Evolutionary conservation across 2,888 invertebrate genomes (phyloP).

Genomic region (Thereva nobilitata): DNA sequence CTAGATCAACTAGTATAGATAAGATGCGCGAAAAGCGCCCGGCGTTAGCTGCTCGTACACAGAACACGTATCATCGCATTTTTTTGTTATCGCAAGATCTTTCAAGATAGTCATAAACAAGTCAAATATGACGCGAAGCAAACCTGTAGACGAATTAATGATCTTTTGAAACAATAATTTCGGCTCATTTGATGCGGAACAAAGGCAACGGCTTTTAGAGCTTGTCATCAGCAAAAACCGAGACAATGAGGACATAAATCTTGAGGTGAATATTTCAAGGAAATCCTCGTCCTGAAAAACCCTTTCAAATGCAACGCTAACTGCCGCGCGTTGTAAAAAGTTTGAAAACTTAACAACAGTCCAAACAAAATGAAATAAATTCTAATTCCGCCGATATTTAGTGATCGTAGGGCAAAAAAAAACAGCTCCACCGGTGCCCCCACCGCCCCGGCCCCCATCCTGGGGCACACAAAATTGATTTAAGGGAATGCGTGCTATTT

Average conservation of each 20-base stretch:
- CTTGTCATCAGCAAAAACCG: constrained; percentile 3
- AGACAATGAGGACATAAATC: constrained; percentile 28
- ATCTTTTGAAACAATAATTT: constrained; percentile 28
- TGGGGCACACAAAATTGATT: constrained; percentile 10
- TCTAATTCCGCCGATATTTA: neutral
- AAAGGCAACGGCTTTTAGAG: constrained; percentile 1
- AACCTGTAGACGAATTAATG: constrained; percentile 31
- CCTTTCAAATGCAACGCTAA: too few relatives aligned
- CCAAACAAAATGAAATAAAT: constrained; percentile 5
- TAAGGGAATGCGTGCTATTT: constrained; percentile 16
- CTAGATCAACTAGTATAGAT: too few relatives aligned
- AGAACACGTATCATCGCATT: neutral
- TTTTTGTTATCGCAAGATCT: neutral
- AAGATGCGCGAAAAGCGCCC: too few relatives aligned
- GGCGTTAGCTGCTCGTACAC: neutral
- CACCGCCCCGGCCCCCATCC: too few relatives aligned
- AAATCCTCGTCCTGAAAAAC: constrained; percentile 22
- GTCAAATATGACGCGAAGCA: constrained; percentile 17
- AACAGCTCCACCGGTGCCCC: too few relatives aligned
- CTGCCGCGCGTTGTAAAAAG: too few relatives aligned
- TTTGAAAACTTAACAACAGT: constrained; percentile 4
- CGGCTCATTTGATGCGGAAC: constrained; percentile 31
- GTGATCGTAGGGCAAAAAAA: too few relatives aligned
- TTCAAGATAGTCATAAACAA: constrained; percentile 17
- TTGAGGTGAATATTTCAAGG: constrained; percentile 21